Conservation (phyloP, 2,797 vertebrate species). For the Orestias chungarensis region DNA sequence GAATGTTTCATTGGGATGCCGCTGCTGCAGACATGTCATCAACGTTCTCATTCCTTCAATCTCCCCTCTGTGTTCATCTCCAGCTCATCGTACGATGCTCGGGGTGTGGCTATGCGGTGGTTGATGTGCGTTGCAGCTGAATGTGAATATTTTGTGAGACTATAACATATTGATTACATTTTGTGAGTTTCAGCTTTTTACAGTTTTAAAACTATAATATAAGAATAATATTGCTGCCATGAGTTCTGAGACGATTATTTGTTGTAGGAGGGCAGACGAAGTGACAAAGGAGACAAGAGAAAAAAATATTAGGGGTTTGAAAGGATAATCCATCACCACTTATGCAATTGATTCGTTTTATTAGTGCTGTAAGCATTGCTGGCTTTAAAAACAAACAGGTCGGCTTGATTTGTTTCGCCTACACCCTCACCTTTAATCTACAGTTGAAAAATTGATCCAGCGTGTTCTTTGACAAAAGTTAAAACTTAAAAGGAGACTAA, state of each 20-base stretch:
- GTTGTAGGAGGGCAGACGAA: not conserved
- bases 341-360: not conserved
- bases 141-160: not conserved
- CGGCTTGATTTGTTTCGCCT: not conserved
- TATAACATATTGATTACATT: not conserved
- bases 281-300: not conserved
- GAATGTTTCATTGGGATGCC: conserved; percentile 23
- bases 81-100: not conserved
- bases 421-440: not conserved
- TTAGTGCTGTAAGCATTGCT: not conserved
- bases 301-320: not conserved
- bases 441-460: too few relatives aligned
- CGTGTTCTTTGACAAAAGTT: not conserved
- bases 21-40: conserved; percentile 48
- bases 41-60: conserved; percentile 35
- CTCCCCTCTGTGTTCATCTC: conserved; percentile 27
- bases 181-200: not conserved
- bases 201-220: not conserved
- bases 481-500: not conserved
- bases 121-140: not conserved
- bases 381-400: not conserved
- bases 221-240: not conserved
- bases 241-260: not conserved
- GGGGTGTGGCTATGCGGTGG: not conserved
- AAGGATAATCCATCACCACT: too few relatives aligned